phyloP scores from a whole-genome alignment of 1,140 invertebrate species.

The Pomacea maculata region DNA sequence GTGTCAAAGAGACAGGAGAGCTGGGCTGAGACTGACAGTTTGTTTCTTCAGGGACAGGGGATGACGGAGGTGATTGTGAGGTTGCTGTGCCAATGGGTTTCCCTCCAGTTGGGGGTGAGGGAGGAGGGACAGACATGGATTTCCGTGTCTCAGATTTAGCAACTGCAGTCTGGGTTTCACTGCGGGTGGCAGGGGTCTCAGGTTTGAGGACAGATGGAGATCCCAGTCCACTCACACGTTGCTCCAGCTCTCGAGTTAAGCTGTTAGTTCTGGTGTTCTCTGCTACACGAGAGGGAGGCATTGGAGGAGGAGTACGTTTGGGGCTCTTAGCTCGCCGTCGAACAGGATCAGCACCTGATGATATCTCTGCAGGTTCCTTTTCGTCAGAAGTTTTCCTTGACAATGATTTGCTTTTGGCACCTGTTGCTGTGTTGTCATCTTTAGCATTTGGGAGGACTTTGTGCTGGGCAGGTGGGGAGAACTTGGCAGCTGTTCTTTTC shows the following conservation, averaged over 20 bases:
- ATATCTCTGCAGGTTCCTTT: conserved; percentile 15
- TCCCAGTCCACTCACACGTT: conserved; percentile 18
- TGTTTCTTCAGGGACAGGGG: conserved; percentile 36
- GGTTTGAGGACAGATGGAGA: conserved; percentile 20
- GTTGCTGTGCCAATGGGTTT: conserved; percentile 11
- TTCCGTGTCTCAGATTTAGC: conserved; percentile 16
- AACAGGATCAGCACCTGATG: conserved; percentile 22
- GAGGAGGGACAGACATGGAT: conserved; percentile 26
- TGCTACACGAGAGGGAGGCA: conserved; percentile 26
- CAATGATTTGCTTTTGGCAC: conserved; percentile 7
- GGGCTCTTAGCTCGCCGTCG: conserved; percentile 50
- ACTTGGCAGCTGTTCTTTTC: conserved; percentile 26
- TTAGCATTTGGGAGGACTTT: conserved; percentile 6
- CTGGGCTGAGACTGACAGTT: conserved; percentile 19
- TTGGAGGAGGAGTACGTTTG: conserved; percentile 41
- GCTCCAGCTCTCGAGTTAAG: conserved; percentile 54
- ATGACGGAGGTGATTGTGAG: conserved; percentile 22
- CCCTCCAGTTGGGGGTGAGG: conserved; percentile 29
- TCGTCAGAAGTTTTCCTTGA: conserved; percentile 16
- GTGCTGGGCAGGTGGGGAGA: conserved; percentile 30
- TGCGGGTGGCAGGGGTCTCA: not conserved
- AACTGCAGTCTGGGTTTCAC: not conserved
- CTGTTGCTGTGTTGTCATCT: conserved; percentile 10
- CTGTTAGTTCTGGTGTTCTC: conserved; percentile 30
- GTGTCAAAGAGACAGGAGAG: conserved; percentile 17